Conservation (phyloP, 2,797 vertebrate species). For the Lithobates sylvaticus region DNA sequence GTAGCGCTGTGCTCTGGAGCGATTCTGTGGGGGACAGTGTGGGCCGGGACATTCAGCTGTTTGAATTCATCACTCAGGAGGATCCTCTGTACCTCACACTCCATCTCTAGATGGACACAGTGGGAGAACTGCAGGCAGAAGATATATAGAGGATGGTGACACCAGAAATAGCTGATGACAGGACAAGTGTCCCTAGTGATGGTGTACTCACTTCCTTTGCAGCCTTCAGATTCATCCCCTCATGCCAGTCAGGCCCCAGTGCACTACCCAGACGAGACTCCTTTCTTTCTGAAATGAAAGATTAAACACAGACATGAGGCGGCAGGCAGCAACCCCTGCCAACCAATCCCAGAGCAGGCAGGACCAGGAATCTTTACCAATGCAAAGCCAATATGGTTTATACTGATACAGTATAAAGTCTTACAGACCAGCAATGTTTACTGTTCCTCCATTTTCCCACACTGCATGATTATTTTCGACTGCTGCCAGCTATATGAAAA, state of each 20-base stretch:
- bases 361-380: no score
- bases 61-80: slow-evolving; percentile 80
- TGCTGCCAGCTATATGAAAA: no score
- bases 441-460: no score
- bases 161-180: not conserved
- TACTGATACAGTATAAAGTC: no score
- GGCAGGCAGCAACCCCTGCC: no score
- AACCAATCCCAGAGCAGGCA: no score
- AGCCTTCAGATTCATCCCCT: slow-evolving; percentile 86
- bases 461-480: no score
- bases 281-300: slow-evolving; percentile 67
- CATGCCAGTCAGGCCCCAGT: slow-evolving; percentile 95
- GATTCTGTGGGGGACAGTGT: slow-evolving; percentile 67
- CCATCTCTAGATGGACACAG: slow-evolving; percentile 86
- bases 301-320: not conserved
- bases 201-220: slow-evolving; percentile 77
- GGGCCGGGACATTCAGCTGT: slow-evolving; percentile 68
- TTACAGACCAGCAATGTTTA: no score
- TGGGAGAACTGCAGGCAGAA: slow-evolving; percentile 77
- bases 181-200: not conserved
- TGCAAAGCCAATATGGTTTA: no score
- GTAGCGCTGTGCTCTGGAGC: slow-evolving; percentile 28
- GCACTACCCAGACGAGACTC: slow-evolving; percentile 83
- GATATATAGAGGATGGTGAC: not conserved
- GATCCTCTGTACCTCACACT: slow-evolving; percentile 88